Conservation (phyloP, 2,888 invertebrate species). For the Lasioglossum zephyrum region DNA sequence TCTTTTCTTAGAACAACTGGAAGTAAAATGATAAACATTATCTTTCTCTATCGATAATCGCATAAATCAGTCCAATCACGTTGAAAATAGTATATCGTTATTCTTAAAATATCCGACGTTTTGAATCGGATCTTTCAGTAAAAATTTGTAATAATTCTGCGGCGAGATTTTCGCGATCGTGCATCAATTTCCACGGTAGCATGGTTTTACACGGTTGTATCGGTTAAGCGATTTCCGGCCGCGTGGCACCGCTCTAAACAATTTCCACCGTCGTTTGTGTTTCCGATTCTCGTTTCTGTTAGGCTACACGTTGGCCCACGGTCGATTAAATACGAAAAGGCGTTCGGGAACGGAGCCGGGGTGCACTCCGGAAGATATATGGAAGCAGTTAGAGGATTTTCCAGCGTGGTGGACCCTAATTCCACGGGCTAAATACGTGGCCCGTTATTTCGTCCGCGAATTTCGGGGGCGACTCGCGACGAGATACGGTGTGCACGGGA, state of each 20-base stretch:
- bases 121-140: neutral
- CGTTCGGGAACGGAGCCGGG: conserved; percentile 23
- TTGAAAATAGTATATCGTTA: neutral
- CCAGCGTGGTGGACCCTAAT: conserved; percentile 52
- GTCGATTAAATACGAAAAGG: conserved; percentile 51
- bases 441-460: conserved; percentile 4
- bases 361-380: conserved; percentile 37
- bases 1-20: neutral
- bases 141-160: neutral
- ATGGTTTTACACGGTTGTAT: neutral
- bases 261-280: conserved; percentile 7
- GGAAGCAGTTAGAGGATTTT: conserved; percentile 65
- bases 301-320: conserved; percentile 36
- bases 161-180: neutral
- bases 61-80: neutral
- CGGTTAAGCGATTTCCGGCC: neutral
- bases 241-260: neutral
- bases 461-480: neutral
- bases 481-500: conserved; percentile 6
- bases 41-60: neutral
- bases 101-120: neutral
- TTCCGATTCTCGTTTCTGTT: conserved; percentile 22
- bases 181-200: neutral
- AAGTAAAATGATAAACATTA: neutral
- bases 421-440: conserved; percentile 33